phyloP scores from a whole-genome alignment of 2,888 invertebrate genomes.

The Caprella mutica region DNA sequence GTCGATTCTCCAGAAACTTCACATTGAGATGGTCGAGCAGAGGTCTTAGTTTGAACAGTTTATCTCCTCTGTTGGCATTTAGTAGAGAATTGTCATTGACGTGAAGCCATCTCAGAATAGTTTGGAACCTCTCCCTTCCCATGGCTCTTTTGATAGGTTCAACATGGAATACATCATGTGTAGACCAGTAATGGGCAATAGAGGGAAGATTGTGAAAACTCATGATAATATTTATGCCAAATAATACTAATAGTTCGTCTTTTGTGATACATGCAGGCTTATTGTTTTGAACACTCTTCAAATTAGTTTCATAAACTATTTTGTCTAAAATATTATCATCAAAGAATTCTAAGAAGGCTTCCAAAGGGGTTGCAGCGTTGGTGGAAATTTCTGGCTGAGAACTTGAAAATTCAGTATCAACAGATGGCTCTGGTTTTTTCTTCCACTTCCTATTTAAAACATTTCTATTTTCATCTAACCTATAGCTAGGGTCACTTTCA shows the following conservation, averaged over 20 bases:
- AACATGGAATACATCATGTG: neutral
- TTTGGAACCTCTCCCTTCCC: neutral
- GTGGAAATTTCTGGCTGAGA: too few relatives aligned
- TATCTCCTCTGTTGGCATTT: neutral
- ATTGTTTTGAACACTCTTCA: too few relatives aligned
- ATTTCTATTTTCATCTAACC: too few relatives aligned
- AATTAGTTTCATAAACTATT: too few relatives aligned
- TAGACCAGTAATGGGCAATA: neutral
- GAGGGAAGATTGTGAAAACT: neutral
- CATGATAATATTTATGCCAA: constrained; percentile 1
- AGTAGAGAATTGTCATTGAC: constrained; percentile 5
- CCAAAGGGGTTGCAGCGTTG: too few relatives aligned
- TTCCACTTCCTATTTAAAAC: too few relatives aligned
- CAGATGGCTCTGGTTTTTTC: too few relatives aligned
- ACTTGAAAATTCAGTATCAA: too few relatives aligned
- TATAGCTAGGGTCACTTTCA: too few relatives aligned
- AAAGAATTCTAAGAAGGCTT: too few relatives aligned
- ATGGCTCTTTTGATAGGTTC: neutral
- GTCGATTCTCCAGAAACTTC: neutral
- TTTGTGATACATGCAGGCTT: neutral
- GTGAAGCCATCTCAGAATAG: neutral
- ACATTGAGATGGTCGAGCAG: neutral
- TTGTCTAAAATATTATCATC: too few relatives aligned
- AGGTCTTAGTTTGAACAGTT: neutral
- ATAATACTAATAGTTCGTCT: neutral